A percentile compares a stretch with the other conserved stretches of the same genome.
Evolutionary conservation across 2,113 vertebrate genomes (phyloP).

Genomic region (Phycodurus eques): DNA sequence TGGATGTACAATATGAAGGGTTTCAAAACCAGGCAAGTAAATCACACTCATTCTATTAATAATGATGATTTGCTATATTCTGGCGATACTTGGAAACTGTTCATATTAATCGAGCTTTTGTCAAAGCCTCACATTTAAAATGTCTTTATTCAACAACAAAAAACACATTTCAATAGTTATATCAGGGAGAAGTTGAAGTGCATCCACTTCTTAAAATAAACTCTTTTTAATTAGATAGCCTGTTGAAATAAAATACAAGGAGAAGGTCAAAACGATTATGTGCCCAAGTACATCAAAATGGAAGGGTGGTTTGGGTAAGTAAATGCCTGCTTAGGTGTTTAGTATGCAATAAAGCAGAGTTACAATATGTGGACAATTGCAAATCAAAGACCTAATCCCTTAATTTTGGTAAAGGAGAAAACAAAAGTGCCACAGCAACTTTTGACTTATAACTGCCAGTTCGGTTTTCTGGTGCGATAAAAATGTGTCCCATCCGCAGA

Average conservation of each 20-base stretch:
- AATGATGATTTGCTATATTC: not conserved
- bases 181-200: slow-evolving; percentile 7
- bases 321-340: slow-evolving; percentile 8
- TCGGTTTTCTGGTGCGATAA: slow-evolving; percentile 13
- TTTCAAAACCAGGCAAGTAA: not conserved
- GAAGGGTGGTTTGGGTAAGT: not conserved
- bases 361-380: slow-evolving; percentile 13
- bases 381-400: slow-evolving; percentile 31
- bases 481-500: slow-evolving; percentile 25
- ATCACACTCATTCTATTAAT: not conserved
- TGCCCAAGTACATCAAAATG: not conserved
- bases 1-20: slow-evolving; percentile 1
- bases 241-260: not conserved
- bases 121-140: slow-evolving; percentile 7
- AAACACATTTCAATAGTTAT: slow-evolving; percentile 11
- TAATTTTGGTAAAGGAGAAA: slow-evolving; percentile 22
- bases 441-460: slow-evolving; percentile 26
- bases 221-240: not conserved
- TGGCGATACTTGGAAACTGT: not conserved
- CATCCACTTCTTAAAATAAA: not conserved
- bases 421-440: slow-evolving; percentile 18
- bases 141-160: not conserved
- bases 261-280: slow-evolving; percentile 2
- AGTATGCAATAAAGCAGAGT: slow-evolving; percentile 37
- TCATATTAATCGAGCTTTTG: slow-evolving; percentile 39